Evolutionary conservation across 2,113 vertebrate species (phyloP), one percentile per base, ranked within the genome.

Genomic region (Collichthys lucidus): DNA sequence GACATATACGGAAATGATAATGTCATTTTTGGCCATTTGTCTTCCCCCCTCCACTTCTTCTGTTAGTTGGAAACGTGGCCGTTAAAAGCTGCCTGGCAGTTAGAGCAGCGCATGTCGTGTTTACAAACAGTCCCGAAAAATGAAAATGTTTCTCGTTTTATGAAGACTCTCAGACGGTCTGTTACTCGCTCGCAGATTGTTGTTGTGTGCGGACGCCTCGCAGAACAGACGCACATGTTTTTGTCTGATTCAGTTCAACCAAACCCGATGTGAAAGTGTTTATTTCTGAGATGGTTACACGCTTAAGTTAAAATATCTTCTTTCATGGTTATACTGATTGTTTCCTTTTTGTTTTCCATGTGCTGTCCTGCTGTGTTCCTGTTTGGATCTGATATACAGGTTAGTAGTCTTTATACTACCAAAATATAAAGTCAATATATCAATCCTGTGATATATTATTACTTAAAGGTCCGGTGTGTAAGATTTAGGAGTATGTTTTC

Each of bases 11-110:
- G 95, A 96, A 96, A 96, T 87, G 92, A 95, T 96, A 95, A 95
- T 96, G 96, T 96, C 95, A 96, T 95, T 96, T 94, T 96, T 96
- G 94, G 95, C 96, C 93, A 94, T 95, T 93, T 90, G 95, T 96
- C 95, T 95, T 94, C 93, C 94, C 94, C 91, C 26, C 26, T 35
- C 91, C 91, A 64, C 94, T 95, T 95, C 95, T 8, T 83, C 82
- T 82, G 82, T 84, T 94, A 52, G 85, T 91, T 93, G 93, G 94
- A 95, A 92, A 95, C 80, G 92, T 89, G 86, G 83, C 72, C 63
- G 79, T 89, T 88, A 79, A 79, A 77, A 80, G 86, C 84, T 20
- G 79, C 81, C 83, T 86, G 90, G 90, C 89, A 87, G 66, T 84
- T 71, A 14, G 31, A 50, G 8, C 74, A 44, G 88, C 89, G 55